Percentiles rank a stretch among this genome's conserved stretches.
Conservation (phyloP, 2,113 vertebrate species). For the Lamprologus sp. region DNA sequence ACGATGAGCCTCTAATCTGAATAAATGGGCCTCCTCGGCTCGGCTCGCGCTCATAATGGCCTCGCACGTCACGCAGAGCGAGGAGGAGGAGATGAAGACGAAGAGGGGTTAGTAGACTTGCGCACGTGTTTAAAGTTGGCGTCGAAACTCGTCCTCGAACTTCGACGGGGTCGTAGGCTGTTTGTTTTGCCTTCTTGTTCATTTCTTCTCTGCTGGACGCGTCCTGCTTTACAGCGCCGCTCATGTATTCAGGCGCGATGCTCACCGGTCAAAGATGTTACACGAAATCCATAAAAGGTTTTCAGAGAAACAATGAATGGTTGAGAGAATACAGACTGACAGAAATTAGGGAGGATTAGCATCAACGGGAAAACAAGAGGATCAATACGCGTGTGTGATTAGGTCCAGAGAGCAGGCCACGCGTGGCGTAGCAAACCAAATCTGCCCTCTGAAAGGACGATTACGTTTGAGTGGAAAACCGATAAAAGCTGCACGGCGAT, state of each 20-base stretch:
- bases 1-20: slow-evolving; percentile 63
- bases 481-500: neutral
- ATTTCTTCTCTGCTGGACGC: too few species aligned
- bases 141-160: neutral
- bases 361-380: neutral
- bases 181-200: neutral
- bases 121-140: neutral
- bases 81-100: slow-evolving; percentile 5
- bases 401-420: neutral
- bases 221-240: neutral
- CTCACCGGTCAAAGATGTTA: accelerated
- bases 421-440: neutral
- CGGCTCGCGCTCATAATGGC: slow-evolving; percentile 3
- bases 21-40: slow-evolving; percentile 61
- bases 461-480: neutral
- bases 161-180: neutral
- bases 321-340: neutral
- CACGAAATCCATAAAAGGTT: neutral
- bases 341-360: neutral
- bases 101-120: neutral
- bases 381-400: neutral
- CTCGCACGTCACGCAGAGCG: slow-evolving; percentile 11
- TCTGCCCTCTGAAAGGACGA: neutral
- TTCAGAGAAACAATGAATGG: neutral
- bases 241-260: neutral